Percentiles rank a stretch among this genome's conserved stretches.
Evolutionary conservation across 2,888 invertebrate genomes (phyloP).

Genomic region (Cosmorhoe ocellata): DNA sequence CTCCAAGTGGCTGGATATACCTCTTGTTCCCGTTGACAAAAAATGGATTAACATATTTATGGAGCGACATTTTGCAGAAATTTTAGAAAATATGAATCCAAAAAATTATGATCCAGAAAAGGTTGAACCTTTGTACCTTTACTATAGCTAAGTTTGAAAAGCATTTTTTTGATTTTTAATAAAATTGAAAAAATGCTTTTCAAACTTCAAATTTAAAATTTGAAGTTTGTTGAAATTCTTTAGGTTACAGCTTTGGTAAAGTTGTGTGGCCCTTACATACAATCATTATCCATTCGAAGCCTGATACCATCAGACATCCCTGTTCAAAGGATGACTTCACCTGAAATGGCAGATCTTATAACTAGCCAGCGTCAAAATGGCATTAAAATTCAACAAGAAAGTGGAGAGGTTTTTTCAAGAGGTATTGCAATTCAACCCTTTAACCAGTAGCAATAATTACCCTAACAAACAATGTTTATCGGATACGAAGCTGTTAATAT

Average conservation of each 20-base stretch:
- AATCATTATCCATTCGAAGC: constrained; percentile 65
- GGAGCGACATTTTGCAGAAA: constrained; percentile 71
- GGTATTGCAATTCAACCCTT: too few species aligned
- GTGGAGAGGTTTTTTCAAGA: constrained; percentile 52
- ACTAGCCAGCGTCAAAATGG: constrained; percentile 58
- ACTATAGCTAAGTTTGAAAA: too few species aligned
- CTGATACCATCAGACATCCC: constrained; percentile 71
- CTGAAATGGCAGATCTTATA: constrained; percentile 71
- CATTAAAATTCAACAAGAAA: constrained; percentile 44
- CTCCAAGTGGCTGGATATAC: constrained; percentile 60
- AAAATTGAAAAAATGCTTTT: too few species aligned
- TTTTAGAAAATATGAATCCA: constrained; percentile 75
- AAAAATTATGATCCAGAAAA: constrained; percentile 76
- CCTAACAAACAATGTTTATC: too few species aligned
- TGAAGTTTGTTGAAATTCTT: too few species aligned
- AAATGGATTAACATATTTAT: constrained; percentile 73
- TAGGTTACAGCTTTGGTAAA: constrained; percentile 69
- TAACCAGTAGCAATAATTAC: too few species aligned
- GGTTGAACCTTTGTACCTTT: too few species aligned
- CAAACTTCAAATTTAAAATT: too few species aligned
- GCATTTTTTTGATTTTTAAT: too few species aligned
- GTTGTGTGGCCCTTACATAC: constrained; percentile 71
- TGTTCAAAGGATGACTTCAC: constrained; percentile 66
- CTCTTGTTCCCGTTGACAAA: constrained; percentile 49
- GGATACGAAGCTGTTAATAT: too few species aligned